Percentiles rank a stretch among this genome's conserved stretches.
These are phyloP conservation scores for Tetropium fuscum DNA, from an alignment of 2,888 invertebrate species.

Conservation along the genomic window DNA sequence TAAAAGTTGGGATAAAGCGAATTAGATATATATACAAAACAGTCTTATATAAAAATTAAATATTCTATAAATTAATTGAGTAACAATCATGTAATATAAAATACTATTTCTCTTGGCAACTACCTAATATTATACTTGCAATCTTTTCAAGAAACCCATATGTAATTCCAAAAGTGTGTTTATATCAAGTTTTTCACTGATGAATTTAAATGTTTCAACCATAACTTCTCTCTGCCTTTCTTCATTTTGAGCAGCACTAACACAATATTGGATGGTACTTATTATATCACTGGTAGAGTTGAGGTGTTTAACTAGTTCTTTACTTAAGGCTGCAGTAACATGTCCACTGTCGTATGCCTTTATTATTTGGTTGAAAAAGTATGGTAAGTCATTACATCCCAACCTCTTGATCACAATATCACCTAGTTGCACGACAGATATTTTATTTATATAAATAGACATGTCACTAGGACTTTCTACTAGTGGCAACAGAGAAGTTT, in stretches of 20 bases:
- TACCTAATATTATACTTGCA: conserved; percentile 16
- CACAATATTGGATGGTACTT: conserved; percentile 24
- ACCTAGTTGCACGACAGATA: conserved; percentile 42
- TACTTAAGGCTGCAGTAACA: background rate
- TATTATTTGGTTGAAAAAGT: conserved; percentile 30
- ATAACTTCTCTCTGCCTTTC: conserved; percentile 35
- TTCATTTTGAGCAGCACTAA: conserved; percentile 25
- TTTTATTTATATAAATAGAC: conserved; percentile 36
- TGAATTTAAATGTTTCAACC: conserved; percentile 44
- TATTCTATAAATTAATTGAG: background rate
- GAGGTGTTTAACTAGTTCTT: conserved; percentile 4
- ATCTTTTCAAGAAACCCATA: conserved; percentile 41
- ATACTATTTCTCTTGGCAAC: background rate
- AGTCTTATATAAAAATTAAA: conserved; percentile 31
- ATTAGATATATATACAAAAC: conserved; percentile 34
- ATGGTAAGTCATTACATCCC: conserved; percentile 30
- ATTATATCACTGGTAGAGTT: conserved; percentile 25
- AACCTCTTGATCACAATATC: conserved; percentile 40
- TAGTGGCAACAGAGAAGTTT: conserved; percentile 43
- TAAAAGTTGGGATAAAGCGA: conserved; percentile 25
- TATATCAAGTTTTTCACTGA: conserved; percentile 39
- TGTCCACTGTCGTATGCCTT: background rate
- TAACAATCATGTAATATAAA: background rate
- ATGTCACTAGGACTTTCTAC: conserved; percentile 43
- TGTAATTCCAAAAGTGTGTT: conserved; percentile 40